Evolutionary conservation across 2,888 invertebrate species (phyloP).

Genomic region (Leptinotarsa rubiginosa): DNA sequence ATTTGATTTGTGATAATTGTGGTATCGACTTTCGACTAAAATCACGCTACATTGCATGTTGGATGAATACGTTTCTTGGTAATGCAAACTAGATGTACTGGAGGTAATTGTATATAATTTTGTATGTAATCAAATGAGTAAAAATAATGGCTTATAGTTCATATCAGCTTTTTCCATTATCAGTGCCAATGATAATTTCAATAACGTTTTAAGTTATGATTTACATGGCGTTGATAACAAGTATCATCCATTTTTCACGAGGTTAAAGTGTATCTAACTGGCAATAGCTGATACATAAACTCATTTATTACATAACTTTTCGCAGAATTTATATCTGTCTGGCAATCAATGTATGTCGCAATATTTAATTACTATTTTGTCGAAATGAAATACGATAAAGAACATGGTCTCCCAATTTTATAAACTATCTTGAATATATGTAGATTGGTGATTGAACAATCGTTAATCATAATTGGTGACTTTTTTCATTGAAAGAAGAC

Average conservation of each 20-base stretch:
- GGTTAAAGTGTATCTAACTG: constrained; percentile 13
- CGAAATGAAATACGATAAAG: no score
- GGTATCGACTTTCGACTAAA: not conserved
- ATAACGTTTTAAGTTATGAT: no score
- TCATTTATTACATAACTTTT: constrained; percentile 1
- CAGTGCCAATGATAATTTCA: no score
- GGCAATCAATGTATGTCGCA: not conserved
- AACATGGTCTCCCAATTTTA: no score
- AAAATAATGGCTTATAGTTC: not conserved
- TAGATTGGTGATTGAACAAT: no score
- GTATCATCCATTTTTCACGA: not conserved
- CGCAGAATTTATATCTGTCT: not conserved
- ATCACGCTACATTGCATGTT: constrained; percentile 8
- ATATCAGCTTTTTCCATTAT: no score
- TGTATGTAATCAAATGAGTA: not conserved
- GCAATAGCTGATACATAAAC: no score
- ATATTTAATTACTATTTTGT: not conserved
- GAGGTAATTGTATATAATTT: constrained; percentile 3
- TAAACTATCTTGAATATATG: no score
- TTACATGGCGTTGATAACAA: not conserved
- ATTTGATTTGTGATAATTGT: not conserved
- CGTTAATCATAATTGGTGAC: no score
- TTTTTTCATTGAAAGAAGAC: no score
- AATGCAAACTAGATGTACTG: not conserved
- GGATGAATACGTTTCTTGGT: not conserved